Conservation (phyloP, 2,113 vertebrate genomes). For the Ameiurus melas region DNA sequence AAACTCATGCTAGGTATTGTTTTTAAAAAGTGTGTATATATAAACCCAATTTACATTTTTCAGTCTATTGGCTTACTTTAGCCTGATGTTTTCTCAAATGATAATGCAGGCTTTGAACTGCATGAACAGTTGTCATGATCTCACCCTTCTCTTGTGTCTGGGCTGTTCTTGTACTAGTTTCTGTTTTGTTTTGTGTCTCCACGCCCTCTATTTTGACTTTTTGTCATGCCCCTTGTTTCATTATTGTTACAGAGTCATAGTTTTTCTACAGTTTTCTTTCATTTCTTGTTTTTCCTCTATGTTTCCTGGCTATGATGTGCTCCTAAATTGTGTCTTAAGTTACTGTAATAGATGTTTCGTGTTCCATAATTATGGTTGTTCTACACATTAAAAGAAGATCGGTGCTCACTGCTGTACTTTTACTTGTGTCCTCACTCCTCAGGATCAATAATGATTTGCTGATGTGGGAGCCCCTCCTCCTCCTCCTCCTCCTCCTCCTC, state of each 20-base stretch:
- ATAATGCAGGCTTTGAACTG: background rate
- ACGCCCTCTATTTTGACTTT: background rate
- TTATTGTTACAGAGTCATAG: background rate
- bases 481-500: slow-evolving; percentile 33
- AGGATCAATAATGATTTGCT: slow-evolving; percentile 91
- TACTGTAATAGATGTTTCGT: background rate
- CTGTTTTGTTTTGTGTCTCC: background rate
- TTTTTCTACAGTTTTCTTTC: background rate
- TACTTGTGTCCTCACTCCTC: slow-evolving; percentile 19
- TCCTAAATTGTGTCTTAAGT: background rate
- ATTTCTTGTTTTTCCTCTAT: background rate
- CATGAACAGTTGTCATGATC: background rate
- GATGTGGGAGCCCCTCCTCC: slow-evolving; percentile 80
- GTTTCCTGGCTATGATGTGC: background rate
- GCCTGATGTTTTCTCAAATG: background rate
- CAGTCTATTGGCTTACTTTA: background rate
- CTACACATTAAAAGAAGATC: background rate
- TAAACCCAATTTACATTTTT: background rate
- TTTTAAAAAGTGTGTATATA: background rate
- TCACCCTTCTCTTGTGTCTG: background rate
- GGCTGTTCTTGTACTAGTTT: background rate
- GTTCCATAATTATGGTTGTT: background rate
- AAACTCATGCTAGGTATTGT: background rate
- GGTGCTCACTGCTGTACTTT: background rate
- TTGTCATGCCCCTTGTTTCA: background rate